Percentiles rank a stretch among this genome's conserved stretches.
phyloP scores from a whole-genome alignment of 2,113 vertebrate species.

The Peromyscus maniculatus region DNA sequence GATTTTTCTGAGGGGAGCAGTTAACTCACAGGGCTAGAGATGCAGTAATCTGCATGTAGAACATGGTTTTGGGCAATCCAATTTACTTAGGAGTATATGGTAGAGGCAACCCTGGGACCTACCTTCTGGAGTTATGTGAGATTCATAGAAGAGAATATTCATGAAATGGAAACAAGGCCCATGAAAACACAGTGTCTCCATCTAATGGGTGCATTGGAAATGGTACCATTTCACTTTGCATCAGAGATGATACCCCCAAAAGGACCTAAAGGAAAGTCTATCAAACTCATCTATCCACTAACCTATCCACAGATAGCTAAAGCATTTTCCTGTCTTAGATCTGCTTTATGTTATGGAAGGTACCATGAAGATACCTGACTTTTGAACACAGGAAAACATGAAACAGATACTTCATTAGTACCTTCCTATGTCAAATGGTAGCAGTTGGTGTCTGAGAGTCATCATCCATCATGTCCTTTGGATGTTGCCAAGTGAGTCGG shows the following conservation, averaged over 20 bases:
- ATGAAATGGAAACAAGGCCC: not conserved
- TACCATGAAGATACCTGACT: not conserved
- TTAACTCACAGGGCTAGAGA: not conserved
- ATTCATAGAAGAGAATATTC: not conserved
- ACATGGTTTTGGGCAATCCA: not conserved
- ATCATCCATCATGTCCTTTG: not conserved
- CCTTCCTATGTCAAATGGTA: not conserved
- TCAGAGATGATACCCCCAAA: not conserved
- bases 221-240: not conserved
- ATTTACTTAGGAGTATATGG: not conserved
- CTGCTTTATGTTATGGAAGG: not conserved
- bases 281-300: not conserved
- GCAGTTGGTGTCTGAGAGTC: not conserved
- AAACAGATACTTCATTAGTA: not conserved
- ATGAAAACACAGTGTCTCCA: not conserved
- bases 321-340: not conserved
- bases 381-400: not conserved
- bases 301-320: not conserved
- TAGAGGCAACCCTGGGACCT: not conserved
- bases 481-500: not conserved
- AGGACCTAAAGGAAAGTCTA: not conserved
- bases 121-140: not conserved
- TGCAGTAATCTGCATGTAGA: not conserved
- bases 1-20: not conserved
- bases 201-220: not conserved